Conservation (phyloP, 2,113 vertebrate species). For the Osmerus eperlanus region DNA sequence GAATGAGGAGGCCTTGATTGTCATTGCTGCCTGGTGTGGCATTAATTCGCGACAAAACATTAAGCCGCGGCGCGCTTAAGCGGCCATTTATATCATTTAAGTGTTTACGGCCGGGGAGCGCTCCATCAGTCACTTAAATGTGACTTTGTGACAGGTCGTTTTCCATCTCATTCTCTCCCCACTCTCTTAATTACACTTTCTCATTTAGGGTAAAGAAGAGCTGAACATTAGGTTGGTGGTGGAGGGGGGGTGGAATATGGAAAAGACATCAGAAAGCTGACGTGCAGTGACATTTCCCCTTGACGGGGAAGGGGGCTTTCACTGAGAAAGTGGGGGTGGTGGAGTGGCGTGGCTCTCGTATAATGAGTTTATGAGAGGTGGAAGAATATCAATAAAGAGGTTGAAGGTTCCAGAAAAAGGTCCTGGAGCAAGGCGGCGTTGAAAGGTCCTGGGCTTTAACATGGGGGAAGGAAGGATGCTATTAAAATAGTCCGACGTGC, state of each 20-base stretch:
- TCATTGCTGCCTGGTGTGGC: conserved; percentile 96
- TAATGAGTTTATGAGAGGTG: conserved; percentile 60
- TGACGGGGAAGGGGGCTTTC: conserved; percentile 36
- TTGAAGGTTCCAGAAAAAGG: not conserved
- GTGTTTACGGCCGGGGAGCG: conserved; percentile 88
- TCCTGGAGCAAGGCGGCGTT: conserved; percentile 3
- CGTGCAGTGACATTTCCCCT: conserved; percentile 59
- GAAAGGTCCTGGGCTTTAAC: conserved; percentile 2
- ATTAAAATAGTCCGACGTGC: conserved; percentile 1
- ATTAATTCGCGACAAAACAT: conserved; percentile 99
- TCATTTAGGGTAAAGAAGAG: conserved; percentile 73
- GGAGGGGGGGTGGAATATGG: no score
- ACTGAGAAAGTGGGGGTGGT: not conserved
- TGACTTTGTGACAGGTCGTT: conserved; percentile 99
- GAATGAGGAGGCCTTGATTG: conserved; percentile 95
- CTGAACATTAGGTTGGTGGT: no score
- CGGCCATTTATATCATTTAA: conserved; percentile 99
- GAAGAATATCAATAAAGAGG: conserved; percentile 37
- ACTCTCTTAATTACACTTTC: conserved; percentile 98
- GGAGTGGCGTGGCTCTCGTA: conserved; percentile 54
- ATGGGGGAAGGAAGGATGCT: not conserved
- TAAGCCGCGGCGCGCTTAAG: conserved; percentile 97
- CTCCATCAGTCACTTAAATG: conserved; percentile 98
- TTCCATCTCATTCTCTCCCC: conserved; percentile 88
- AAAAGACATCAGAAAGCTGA: no score